Percentiles rank a stretch among this genome's conserved stretches.
These are phyloP conservation scores for Trichogramma pretiosum DNA, from an alignment of 1,140 invertebrate genomes.

Conservation along the genomic window DNA sequence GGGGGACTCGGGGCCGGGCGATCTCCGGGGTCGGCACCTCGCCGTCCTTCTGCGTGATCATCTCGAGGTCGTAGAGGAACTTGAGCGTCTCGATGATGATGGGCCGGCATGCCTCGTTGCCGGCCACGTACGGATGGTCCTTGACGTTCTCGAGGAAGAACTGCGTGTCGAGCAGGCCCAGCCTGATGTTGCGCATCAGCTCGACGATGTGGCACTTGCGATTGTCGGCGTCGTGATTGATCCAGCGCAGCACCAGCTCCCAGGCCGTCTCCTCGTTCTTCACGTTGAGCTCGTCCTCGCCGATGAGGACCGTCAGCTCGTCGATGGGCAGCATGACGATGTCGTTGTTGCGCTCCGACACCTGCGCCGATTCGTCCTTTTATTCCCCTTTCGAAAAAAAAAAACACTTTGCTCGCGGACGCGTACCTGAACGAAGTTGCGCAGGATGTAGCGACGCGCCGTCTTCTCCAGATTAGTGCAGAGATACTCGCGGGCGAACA, in stretches of 20 bases:
- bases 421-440: constrained; percentile 60
- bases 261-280: constrained; percentile 59
- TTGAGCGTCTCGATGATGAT: constrained; percentile 67
- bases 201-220: constrained; percentile 59
- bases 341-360: constrained; percentile 54
- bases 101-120: constrained; percentile 55
- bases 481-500: constrained; percentile 68
- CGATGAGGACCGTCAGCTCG: constrained; percentile 61
- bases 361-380: not conserved
- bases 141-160: constrained; percentile 65
- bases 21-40: constrained; percentile 56
- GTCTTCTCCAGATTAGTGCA: constrained; percentile 60
- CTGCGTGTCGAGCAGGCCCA: constrained; percentile 77
- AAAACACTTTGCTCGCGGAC: no score
- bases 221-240: constrained; percentile 52
- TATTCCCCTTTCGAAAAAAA: no score
- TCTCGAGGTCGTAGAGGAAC: constrained; percentile 66
- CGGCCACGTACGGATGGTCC: constrained; percentile 54
- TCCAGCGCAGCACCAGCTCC: constrained; percentile 57
- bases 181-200: constrained; percentile 69
- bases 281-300: constrained; percentile 58
- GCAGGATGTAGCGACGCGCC: constrained; percentile 61
- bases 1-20: constrained; percentile 57
- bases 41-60: constrained; percentile 53
- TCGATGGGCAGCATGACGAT: constrained; percentile 60